Base-by-base conservation (phyloP, 2,888 invertebrate genomes). In the Hirtodrosophila confusa region DNA sequence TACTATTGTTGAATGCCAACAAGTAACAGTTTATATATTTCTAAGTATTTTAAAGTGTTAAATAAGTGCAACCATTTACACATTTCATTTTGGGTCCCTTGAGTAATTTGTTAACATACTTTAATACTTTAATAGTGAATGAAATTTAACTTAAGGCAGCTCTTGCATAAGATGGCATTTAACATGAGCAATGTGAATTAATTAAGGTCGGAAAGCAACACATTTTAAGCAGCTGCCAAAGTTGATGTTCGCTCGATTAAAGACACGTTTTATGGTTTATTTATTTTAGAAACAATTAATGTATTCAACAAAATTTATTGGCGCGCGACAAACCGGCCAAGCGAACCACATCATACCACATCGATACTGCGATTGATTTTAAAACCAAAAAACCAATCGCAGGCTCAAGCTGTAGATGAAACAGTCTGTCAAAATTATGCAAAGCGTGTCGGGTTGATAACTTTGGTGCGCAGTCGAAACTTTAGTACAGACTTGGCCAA, bases 191-290 rank as follows among this genome's bases (percentile, higher is more conserved):
- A 41, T 39, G 6, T 24, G 44, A 39, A 67, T 73, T 31, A 11
- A 53, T 73, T 43, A 53, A 49, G 41, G 49, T 9, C 11, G 39
- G 39, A 69, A 44, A 36, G 9, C 53, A 35, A 53, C 58, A 62
- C 17, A 49, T 53, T 55, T 48, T 7, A 33, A 36, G 8, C 10
- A 33, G 56, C 51, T 58, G 33, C 45, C 36, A 31, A 51, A 29
- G n/a, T 23, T 5, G 3, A 12, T 11, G 49, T 11, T 45, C 33
- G 48, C 45, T 44, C 68, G 41, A 67, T 63, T 66, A 41, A 55
- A 41, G 64, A 60, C 68, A 69, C 77, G 61, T 65, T 86, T 80
- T 83, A 61, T 83, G 40, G 61, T 35, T 53, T 58, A 56, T 53
- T 55, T 48, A 57, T 35, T 45, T 50, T 47, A 55, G 40, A 51